These are phyloP conservation scores for Rhinatrema bivittatum DNA, from an alignment of 2,797 vertebrate genomes.

Conservation along the genomic window DNA sequence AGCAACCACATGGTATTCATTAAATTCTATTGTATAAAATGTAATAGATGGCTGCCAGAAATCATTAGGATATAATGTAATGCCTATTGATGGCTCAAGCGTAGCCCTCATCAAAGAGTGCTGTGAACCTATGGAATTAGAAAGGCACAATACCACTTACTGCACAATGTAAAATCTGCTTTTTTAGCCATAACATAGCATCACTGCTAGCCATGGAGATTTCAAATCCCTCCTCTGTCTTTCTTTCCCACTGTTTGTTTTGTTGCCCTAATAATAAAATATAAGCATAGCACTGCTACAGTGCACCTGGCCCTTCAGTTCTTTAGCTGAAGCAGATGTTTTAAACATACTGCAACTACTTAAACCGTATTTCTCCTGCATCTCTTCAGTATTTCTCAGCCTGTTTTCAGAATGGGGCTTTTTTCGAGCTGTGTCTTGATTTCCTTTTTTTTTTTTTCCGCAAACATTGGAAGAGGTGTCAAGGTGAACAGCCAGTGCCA, in stretches of 20 bases:
- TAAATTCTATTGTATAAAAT: slow-evolving; percentile 65
- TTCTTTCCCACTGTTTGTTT: background rate
- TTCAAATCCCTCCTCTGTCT: background rate
- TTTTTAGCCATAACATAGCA: background rate
- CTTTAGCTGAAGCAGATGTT: background rate
- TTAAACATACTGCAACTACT: too few relatives aligned
- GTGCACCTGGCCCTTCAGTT: background rate
- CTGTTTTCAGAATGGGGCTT: too few relatives aligned
- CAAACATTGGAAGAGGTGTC: too few relatives aligned
- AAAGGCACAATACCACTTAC: background rate
- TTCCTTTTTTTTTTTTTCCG: too few relatives aligned
- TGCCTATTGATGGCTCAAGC: slow-evolving; percentile 18
- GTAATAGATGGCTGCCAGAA: slow-evolving; percentile 46
- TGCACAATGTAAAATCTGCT: background rate
- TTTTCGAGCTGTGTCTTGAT: too few relatives aligned
- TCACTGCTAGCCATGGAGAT: rapidly evolving
- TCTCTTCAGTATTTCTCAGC: too few relatives aligned
- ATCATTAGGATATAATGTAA: slow-evolving; percentile 36
- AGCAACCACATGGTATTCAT: slow-evolving; percentile 76
- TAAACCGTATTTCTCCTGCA: too few relatives aligned
- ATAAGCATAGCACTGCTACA: background rate
- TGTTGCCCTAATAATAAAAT: rapidly evolving
- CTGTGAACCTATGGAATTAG: background rate
- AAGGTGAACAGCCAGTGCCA: too few relatives aligned
- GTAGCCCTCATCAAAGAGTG: slow-evolving; percentile 1